These are phyloP conservation scores for Uloborus diversus DNA, from an alignment of 1,140 invertebrate genomes.

Conservation along the genomic window DNA sequence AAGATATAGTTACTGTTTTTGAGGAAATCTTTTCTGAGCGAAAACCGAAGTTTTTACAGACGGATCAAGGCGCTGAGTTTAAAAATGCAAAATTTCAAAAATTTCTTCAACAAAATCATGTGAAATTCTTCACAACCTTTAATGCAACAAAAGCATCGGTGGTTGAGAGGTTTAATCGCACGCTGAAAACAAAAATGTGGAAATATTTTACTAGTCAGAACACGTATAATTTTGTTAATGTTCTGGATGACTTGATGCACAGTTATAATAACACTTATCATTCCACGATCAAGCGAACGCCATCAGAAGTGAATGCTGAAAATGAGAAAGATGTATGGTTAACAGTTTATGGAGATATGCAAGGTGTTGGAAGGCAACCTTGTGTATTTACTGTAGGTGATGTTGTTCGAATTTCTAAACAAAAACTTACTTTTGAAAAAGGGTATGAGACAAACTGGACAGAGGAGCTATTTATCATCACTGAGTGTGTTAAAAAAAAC, in stretches of 20 bases:
- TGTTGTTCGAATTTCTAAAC: constrained; percentile 38
- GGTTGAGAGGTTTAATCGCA: constrained; percentile 67
- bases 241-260: constrained; percentile 62
- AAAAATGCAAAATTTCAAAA: constrained; percentile 59
- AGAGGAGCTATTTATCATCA: not conserved
- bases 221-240: constrained; percentile 64
- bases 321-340: constrained; percentile 16
- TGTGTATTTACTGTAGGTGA: constrained; percentile 61
- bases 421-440: constrained; percentile 52
- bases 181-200: constrained; percentile 66
- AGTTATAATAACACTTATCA: constrained; percentile 66
- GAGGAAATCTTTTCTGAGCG: constrained; percentile 36
- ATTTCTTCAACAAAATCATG: constrained; percentile 61
- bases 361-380: constrained; percentile 41
- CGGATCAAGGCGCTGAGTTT: constrained; percentile 54
- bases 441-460: constrained; percentile 1
- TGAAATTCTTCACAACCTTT: constrained; percentile 66
- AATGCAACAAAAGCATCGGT: constrained; percentile 66
- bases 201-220: constrained; percentile 65
- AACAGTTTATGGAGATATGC: constrained; percentile 48
- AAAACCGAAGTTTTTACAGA: constrained; percentile 32
- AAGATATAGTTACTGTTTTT: constrained; percentile 13
- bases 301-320: constrained; percentile 61
- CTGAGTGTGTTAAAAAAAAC: not conserved
- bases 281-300: constrained; percentile 64